Percentiles rank a stretch among this genome's conserved stretches.
These are phyloP conservation scores for Pelosia muscerda DNA, from an alignment of 2,888 invertebrate species.

Conservation along the genomic window DNA sequence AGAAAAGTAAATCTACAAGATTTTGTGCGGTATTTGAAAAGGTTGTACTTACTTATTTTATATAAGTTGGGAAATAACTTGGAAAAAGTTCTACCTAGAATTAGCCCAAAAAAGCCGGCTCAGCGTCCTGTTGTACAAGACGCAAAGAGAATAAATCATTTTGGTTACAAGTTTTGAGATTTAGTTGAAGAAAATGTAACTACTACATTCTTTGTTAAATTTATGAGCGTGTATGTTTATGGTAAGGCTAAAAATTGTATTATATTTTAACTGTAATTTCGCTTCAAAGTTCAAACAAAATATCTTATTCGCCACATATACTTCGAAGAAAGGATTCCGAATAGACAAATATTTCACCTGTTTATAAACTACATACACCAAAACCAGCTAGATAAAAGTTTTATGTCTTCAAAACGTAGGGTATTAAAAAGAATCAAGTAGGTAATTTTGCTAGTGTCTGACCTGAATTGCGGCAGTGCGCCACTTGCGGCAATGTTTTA, in stretches of 20 bases:
- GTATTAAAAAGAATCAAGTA: constrained; percentile 16
- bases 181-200: not conserved
- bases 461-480: constrained; percentile 25
- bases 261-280: no score
- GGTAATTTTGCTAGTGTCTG: constrained; percentile 8
- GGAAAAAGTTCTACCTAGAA: not conserved
- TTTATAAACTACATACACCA: no score
- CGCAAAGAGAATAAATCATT: not conserved
- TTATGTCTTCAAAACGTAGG: not conserved
- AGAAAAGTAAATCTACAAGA: constrained; percentile 5
- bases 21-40: not conserved
- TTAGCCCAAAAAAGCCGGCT: not conserved
- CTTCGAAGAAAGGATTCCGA: no score
- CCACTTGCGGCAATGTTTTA: constrained; percentile 27
- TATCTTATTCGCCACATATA: no score
- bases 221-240: no score
- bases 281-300: no score
- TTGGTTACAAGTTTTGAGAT: not conserved
- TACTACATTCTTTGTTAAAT: not conserved
- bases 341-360: no score
- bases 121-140: not conserved
- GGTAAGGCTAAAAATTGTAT: no score
- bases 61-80: not conserved
- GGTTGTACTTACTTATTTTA: not conserved
- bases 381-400: not conserved